phyloP scores from a whole-genome alignment of 2,113 vertebrate genomes.

The Petroica traversi region DNA sequence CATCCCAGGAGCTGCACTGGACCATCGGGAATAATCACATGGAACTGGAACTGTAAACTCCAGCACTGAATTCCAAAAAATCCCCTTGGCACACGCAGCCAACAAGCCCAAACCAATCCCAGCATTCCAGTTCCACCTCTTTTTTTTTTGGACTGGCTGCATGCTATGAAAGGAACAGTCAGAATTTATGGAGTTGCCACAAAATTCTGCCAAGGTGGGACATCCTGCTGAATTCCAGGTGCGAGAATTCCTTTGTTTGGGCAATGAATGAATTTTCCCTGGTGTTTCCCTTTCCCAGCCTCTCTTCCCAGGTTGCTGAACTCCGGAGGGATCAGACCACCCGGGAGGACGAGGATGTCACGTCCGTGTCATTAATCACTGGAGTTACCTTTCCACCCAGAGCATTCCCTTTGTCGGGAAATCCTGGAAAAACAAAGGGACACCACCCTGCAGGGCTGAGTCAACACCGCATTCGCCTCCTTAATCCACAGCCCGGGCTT shows the following conservation, averaged over 20 bases:
- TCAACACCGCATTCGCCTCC: conserved; percentile 51
- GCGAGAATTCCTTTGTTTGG: neutral
- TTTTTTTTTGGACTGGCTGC: neutral
- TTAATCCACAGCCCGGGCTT: conserved; percentile 26
- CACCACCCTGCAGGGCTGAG: conserved; percentile 44
- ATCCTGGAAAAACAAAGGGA: conserved; percentile 52
- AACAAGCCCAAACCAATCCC: conserved; percentile 23
- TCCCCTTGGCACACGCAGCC: neutral
- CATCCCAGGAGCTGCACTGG: rapidly evolving
- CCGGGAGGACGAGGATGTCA: conserved; percentile 40
- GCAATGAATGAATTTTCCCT: neutral
- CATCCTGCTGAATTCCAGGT: neutral
- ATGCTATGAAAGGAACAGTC: neutral
- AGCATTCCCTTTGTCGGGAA: conserved; percentile 29
- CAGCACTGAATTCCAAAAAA: neutral
- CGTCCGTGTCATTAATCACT: conserved; percentile 67
- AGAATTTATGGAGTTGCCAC: neutral
- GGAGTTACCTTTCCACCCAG: conserved; percentile 59
- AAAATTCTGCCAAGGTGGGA: neutral
- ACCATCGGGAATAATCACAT: neutral
- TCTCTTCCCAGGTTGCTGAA: conserved; percentile 20
- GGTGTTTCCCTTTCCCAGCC: neutral
- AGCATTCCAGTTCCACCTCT: neutral
- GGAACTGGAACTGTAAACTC: neutral
- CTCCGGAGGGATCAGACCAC: conserved; percentile 55